Evolutionary conservation across 2,113 vertebrate genomes (phyloP).

Genomic region (Candoia aspera): DNA sequence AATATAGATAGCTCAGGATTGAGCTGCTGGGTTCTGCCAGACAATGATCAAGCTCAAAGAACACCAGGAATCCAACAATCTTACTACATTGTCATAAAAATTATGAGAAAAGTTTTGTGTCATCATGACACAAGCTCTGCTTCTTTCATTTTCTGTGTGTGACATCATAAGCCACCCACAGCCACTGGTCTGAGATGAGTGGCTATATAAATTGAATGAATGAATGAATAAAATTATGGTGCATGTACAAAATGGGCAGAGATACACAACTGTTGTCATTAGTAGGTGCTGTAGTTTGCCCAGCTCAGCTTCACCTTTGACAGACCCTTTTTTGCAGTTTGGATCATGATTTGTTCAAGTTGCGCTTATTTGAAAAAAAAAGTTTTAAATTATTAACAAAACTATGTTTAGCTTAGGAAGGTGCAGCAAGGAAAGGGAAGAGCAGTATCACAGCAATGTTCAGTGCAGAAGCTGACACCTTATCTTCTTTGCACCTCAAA

Average conservation of each 20-base stretch:
- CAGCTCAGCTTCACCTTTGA: constrained; percentile 38
- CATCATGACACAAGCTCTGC: not conserved
- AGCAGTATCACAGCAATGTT: not conserved
- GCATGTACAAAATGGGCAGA: not conserved
- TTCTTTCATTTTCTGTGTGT: not conserved
- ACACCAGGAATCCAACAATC: too few species aligned
- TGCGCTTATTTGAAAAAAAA: constrained; percentile 54
- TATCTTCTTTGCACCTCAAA: not conserved
- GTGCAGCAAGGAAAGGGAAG: constrained; percentile 10
- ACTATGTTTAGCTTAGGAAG: constrained; percentile 38
- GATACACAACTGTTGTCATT: not conserved
- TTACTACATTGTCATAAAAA: constrained; percentile 5
- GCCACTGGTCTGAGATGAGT: too few species aligned
- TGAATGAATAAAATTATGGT: too few species aligned
- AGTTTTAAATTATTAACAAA: constrained; percentile 61
- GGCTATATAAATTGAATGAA: too few species aligned
- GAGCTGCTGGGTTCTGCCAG: too few species aligned
- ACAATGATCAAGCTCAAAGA: too few species aligned
- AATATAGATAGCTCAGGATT: too few species aligned
- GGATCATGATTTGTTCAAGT: constrained; percentile 49
- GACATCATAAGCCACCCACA: too few species aligned
- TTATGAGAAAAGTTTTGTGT: not conserved
- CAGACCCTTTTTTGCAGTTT: constrained; percentile 31
- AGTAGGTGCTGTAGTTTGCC: not conserved
- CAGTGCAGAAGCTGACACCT: constrained; percentile 13